Evolutionary conservation across 2,113 vertebrate genomes (phyloP).

Genomic region (Stegostoma tigrinum): DNA sequence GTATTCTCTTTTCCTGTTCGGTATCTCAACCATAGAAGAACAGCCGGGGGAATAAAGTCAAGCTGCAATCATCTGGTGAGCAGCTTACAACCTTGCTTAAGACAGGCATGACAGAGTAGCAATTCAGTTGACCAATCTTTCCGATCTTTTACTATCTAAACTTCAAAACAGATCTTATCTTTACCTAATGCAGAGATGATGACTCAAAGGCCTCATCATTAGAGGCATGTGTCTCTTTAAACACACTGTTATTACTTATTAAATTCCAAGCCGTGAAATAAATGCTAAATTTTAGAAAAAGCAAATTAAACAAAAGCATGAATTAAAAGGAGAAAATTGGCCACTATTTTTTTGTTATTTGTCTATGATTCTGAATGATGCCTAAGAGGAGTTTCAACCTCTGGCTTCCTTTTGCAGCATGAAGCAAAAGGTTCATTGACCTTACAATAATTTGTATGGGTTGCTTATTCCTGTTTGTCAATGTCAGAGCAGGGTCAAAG

Average conservation of each 20-base stretch:
- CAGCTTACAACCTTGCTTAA: background rate
- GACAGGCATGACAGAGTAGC: background rate
- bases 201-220: background rate
- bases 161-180: background rate
- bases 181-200: background rate
- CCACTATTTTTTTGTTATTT: background rate
- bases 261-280: background rate
- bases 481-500: background rate
- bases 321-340: background rate
- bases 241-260: background rate
- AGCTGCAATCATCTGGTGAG: background rate
- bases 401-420: background rate
- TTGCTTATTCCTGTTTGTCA: background rate
- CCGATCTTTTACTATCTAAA: too few relatives aligned
- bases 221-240: background rate
- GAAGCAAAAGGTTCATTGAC: background rate
- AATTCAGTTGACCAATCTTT: background rate
- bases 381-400: background rate
- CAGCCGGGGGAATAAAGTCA: background rate
- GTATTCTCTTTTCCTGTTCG: background rate
- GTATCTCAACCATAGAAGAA: background rate
- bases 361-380: too few relatives aligned
- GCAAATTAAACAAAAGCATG: background rate
- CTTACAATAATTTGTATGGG: background rate
- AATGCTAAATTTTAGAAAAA: background rate